Evolutionary conservation across 2,797 vertebrate genomes (phyloP).

Genomic region (Brachyrhaphis roseni): DNA sequence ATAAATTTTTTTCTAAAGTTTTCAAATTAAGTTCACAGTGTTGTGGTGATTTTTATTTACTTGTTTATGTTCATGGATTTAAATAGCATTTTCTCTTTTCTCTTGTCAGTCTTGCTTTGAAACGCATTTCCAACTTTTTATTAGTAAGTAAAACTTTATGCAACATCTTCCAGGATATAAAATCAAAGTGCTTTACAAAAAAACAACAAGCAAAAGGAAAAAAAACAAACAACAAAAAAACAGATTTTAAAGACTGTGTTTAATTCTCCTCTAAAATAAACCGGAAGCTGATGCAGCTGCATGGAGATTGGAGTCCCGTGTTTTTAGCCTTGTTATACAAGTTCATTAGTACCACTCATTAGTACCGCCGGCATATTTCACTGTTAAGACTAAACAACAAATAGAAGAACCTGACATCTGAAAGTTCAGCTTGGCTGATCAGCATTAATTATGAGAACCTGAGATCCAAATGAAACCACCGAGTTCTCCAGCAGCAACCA

Average conservation of each 20-base stretch:
- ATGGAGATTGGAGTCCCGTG: background rate
- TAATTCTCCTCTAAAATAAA: background rate
- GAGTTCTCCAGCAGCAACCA: background rate
- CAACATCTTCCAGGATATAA: background rate
- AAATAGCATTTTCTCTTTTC: background rate
- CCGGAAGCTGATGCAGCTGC: background rate
- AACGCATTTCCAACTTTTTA: background rate
- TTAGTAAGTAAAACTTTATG: background rate
- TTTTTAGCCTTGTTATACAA: background rate
- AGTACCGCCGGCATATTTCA: background rate
- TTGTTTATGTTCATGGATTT: background rate
- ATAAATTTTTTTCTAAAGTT: background rate
- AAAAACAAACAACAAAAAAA: no score
- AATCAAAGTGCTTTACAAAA: background rate
- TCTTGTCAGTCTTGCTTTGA: background rate
- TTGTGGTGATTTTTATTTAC: background rate
- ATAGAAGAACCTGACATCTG: background rate
- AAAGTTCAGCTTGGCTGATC: background rate
- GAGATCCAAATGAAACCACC: background rate
- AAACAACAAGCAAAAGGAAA: background rate
- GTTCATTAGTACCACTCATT: background rate
- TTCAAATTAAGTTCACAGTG: background rate
- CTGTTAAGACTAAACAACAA: background rate
- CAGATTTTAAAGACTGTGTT: background rate
- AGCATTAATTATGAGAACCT: background rate